Conservation (phyloP, 2,113 vertebrate genomes). For the Ochotona princeps region DNA sequence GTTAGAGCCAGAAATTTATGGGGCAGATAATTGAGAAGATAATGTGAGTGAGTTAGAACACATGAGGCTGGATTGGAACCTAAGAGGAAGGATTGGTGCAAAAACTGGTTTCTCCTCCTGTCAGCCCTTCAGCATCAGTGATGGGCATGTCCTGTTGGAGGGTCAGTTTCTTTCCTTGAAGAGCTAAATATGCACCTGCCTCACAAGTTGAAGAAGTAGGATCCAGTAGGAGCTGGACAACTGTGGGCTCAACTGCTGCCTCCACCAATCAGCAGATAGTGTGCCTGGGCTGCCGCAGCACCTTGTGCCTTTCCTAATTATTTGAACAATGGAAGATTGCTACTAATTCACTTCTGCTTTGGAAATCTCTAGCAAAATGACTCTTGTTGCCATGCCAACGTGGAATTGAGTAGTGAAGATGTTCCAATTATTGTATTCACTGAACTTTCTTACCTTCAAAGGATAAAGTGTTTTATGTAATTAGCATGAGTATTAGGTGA, state of each 20-base stretch:
- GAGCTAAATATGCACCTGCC: neutral
- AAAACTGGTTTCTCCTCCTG: neutral
- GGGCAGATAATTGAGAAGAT: neutral
- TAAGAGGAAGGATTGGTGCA: neutral
- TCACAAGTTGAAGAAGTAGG: neutral
- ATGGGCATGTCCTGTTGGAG: neutral
- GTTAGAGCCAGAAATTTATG: neutral
- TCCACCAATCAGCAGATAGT: neutral
- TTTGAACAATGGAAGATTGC: neutral
- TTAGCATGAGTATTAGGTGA: neutral
- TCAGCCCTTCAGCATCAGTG: neutral
- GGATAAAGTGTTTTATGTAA: neutral
- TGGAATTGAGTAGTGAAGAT: neutral
- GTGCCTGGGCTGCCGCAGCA: neutral
- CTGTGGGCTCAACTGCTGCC: neutral
- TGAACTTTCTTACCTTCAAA: neutral
- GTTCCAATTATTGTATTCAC: neutral
- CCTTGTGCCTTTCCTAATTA: neutral
- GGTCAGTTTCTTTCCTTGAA: neutral
- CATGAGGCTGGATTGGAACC: neutral
- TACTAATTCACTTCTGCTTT: neutral
- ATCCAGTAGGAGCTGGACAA: neutral
- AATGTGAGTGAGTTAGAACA: neutral
- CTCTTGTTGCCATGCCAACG: neutral
- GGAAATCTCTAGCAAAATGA: neutral